Evolutionary conservation across 64 coral and sea anemone genomes (phyloP), one percentile per base, ranked within the genome.

Genomic region (Hydrozoanthus tunicans): DNA sequence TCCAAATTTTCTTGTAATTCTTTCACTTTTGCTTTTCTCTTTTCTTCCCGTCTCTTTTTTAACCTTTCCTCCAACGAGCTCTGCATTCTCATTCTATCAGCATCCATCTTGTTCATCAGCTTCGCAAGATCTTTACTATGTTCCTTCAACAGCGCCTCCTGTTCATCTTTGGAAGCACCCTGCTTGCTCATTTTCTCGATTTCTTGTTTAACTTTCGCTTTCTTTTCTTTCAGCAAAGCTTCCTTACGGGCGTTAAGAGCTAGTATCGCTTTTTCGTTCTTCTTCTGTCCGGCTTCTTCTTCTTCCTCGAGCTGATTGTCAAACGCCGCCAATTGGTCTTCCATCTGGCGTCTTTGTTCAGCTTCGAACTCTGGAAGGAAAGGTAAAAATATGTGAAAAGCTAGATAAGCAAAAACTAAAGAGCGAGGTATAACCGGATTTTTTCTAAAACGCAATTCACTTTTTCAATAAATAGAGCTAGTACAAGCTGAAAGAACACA

Each of bases 41-140:
- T 95, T 23, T 94, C 94, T 11, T 98, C 91, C 32, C 96, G 82
- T 92, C 91, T 95, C 64, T 95, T 98, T 74, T 93, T 95, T 23
- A 98, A 24, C 73, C 96, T 81, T 73, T 98, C 96, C 68, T 98
- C 96, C 9, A 98, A 79, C 51, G 96, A 98, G 13, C 96, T 98
- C 85, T 98, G 96, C 96, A 98, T 98, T 32, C 96, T 89, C 96
- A 98, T 98, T 92, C 96, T 93, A 56, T 98, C 96, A 7, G 96
- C 96, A 13, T 98, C 96, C 94, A 98, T 93, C 64, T 98, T 98
- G 78, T 98, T 98, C 96, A 98, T 98, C 52, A 98, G 78, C 66
- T 95, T 98, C 0, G 96, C 96, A 64, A 98, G 26, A 72, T 98
- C 96, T 83, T 98, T 95, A 66, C 96, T 98, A 64, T 98, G 96